Conservation (phyloP, 2,888 invertebrate species). For the Stictocephala bisonia region DNA sequence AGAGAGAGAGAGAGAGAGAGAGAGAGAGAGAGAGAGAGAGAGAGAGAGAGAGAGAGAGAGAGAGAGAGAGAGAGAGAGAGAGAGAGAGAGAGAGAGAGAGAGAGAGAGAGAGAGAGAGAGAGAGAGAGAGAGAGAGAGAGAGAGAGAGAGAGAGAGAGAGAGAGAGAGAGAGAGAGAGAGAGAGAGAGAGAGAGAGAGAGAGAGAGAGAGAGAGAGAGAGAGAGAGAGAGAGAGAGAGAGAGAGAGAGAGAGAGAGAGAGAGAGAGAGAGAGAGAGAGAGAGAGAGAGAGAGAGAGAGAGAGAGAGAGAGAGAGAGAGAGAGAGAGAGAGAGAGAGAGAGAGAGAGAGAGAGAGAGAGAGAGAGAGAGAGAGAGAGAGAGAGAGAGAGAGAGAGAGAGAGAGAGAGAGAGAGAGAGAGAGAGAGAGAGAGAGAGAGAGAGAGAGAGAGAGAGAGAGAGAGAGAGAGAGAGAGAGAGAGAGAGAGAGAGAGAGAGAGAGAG, state of each 20-base stretch:
- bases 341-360: neutral
- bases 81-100: neutral
- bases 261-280: neutral
- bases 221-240: neutral
- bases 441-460: neutral
- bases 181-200: neutral
- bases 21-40: neutral
- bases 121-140: neutral
- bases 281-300: neutral
- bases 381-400: slow-evolving; percentile 2
- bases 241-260: neutral
- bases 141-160: neutral
- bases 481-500: slow-evolving; percentile 11
- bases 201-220: neutral
- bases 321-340: neutral
- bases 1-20: neutral
- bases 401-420: neutral
- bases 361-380: neutral
- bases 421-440: neutral
- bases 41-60: neutral
- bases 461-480: slow-evolving; percentile 5
- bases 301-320: neutral
- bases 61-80: neutral
- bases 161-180: neutral
- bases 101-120: neutral